Base-by-base conservation (phyloP, 53 echinoderm and acorn worm species). In the Echinometra lucunter region DNA sequence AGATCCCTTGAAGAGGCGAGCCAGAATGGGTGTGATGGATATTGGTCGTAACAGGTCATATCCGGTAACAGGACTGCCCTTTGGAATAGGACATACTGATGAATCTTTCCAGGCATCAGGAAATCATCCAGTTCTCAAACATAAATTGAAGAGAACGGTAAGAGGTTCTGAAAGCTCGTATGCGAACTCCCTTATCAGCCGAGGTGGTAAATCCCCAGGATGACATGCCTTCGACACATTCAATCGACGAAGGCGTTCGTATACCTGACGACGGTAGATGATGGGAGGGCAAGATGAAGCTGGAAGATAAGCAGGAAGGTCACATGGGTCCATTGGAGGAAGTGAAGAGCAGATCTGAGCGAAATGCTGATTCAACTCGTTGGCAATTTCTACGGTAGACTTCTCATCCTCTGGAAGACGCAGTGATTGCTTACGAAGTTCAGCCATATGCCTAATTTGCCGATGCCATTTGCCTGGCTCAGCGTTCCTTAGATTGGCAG, bases 101-200 rank as follows among this genome's bases (percentile, higher is more conserved):
- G 72, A 70, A 32, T 70, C 32, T 70, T 70, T 70, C 72, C 72
- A 70, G 72, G 72, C 72, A 32, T 70, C 72, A 70, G 72, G 72
- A 12, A 70, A 70, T 7, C 72, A 70, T 7, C 72, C 72, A 32
- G 72, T 7, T 70, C 32, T 70, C 72, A 70, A 19, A 70, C 72
- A 70, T 28, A 70, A 32, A 12, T 70, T 27, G 32, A 70, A 70
- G 17, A 70, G 72, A 28, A 70, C 72, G 4, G 32, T 7, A 32
- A 70, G 72, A 12, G 72, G 72, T 70, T 70, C 72, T 70, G 72
- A 70, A 70, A 70, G 5, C 72, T 70, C 72, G 17, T 70, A 27
- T 10, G 72, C 72, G 32, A 70, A 70, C 72, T 70, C 72, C 72
- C 17, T 32, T 7, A 70, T 70, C 72, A 70, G 13, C 32, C 32